phyloP scores from a whole-genome alignment of 2,888 invertebrate genomes.

The Dysmachus trigonus region DNA sequence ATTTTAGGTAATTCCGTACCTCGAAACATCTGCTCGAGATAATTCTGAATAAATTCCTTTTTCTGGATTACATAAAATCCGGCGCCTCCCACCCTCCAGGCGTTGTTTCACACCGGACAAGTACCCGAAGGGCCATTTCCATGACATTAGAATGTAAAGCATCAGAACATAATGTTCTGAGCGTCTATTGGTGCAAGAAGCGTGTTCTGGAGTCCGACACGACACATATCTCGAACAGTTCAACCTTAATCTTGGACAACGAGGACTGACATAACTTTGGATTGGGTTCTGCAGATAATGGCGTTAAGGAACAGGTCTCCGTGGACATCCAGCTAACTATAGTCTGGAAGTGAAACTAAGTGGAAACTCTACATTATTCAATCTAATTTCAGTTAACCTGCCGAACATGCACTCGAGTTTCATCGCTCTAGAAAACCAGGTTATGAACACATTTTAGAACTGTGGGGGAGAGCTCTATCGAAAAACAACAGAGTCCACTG shows the following conservation, averaged over 20 bases:
- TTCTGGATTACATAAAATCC: not conserved
- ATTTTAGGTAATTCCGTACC: conserved; percentile 65
- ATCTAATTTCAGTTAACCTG: conserved; percentile 10
- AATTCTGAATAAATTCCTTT: conserved; percentile 9
- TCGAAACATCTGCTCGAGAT: not conserved
- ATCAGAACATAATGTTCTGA: conserved; percentile 76
- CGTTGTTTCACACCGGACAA: conserved; percentile 72
- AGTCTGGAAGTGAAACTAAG: conserved; percentile 64
- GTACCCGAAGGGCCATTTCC: conserved; percentile 73
- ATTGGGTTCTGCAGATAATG: conserved; percentile 67
- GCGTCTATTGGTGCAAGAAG: conserved; percentile 75
- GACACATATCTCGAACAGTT: conserved; percentile 65
- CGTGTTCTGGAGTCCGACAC: conserved; percentile 62
- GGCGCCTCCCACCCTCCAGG: conserved; percentile 75
- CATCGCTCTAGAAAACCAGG: not conserved
- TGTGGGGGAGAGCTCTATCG: not conserved
- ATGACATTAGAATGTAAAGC: conserved; percentile 76
- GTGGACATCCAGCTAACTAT: conserved; percentile 67
- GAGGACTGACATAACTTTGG: conserved; percentile 68
- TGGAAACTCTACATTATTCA: conserved; percentile 46
- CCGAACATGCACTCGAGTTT: not conserved
- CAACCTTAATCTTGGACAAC: conserved; percentile 65
- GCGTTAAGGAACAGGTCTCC: conserved; percentile 66
- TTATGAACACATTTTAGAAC: not conserved
- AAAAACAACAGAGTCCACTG: not conserved